Evolutionary conservation across 2,797 vertebrate genomes (phyloP), one percentile per base, ranked within the genome.

Genomic region (Lithobates sylvaticus): DNA sequence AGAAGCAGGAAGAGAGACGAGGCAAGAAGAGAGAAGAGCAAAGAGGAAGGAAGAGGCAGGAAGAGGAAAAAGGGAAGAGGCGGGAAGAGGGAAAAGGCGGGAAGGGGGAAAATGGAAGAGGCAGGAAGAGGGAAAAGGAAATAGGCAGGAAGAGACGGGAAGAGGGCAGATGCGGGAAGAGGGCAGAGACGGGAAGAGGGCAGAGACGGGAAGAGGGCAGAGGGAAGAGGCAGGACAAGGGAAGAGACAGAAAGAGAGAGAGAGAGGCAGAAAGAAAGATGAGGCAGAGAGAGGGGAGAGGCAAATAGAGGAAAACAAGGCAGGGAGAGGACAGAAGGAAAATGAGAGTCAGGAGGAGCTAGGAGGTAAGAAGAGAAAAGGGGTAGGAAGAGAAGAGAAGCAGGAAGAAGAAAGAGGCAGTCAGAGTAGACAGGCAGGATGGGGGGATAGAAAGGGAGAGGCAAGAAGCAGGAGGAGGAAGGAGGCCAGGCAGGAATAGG

Each of bases 161-260:
- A 86, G 69, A 80, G 50, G 82, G 61, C 82, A 72, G 58, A 72
- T 65, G 7, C 5, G 1, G 1, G 8, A 39, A 39, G 36, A 8
- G 36, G 36, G 36, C 8, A 39, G 1, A 8, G 1, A 8, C 15
- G 54, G 70, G 44, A 44, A 23, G 27, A 61, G 42, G 32, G 5
- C 36, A 32, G 72, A 36, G 3, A 3, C 3, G 4, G 1, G 5
- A 18, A 50, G 5, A 64, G n/a, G n/a, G n/a, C n/a, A 65, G 5
- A 26, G n/a, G 7, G n/a, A 39, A 39, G 39, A 9, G 39, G 39
- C 39, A 39, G 39, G 39, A 39, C 2, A 1, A 42, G 32, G 26
- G 26, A 5, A 26, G 16, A 78, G 32, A 18, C 8, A 64, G 18
- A 6, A n/a, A 42, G 0, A 65, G 29, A 27, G 18, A 61, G 36